phyloP scores from a whole-genome alignment of 2,797 vertebrate species.

The Coccyzus lansbergi region DNA sequence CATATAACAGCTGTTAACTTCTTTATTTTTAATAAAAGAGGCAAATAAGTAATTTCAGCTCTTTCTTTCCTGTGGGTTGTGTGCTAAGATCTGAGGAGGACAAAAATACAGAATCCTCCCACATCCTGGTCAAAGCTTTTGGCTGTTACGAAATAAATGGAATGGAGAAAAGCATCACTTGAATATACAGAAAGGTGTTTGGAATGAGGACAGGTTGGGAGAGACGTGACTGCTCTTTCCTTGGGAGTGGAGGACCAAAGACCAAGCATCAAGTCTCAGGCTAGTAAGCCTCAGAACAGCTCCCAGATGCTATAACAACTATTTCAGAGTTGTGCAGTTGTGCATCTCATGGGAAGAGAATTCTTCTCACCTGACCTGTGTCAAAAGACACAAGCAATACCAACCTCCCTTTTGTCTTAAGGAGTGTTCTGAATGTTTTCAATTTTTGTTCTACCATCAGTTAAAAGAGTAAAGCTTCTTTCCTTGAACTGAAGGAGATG shows the following conservation, averaged over 20 bases:
- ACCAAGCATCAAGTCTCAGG: background rate
- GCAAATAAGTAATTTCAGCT: conserved; percentile 9
- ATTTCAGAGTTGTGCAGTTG: background rate
- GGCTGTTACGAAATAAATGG: background rate
- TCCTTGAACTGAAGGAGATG: background rate
- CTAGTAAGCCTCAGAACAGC: background rate
- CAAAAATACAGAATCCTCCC: background rate
- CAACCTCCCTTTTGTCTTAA: background rate
- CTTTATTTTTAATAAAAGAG: background rate
- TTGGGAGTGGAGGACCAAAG: background rate
- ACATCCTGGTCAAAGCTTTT: background rate
- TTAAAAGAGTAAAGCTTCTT: background rate
- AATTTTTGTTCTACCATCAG: background rate
- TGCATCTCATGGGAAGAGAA: background rate
- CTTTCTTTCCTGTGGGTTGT: background rate
- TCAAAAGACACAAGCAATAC: background rate
- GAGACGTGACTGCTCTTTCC: background rate
- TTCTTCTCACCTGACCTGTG: background rate
- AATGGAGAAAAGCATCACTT: background rate
- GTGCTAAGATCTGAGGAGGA: conserved; percentile 2
- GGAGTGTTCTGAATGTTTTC: background rate
- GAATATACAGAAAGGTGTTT: background rate
- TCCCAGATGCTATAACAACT: background rate
- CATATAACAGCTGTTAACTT: background rate
- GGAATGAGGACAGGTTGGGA: background rate